A percentile compares a stretch with the other conserved stretches of the same genome.
phyloP scores from a whole-genome alignment of 2,888 invertebrate genomes.

The Nipponacmea schrenckii region DNA sequence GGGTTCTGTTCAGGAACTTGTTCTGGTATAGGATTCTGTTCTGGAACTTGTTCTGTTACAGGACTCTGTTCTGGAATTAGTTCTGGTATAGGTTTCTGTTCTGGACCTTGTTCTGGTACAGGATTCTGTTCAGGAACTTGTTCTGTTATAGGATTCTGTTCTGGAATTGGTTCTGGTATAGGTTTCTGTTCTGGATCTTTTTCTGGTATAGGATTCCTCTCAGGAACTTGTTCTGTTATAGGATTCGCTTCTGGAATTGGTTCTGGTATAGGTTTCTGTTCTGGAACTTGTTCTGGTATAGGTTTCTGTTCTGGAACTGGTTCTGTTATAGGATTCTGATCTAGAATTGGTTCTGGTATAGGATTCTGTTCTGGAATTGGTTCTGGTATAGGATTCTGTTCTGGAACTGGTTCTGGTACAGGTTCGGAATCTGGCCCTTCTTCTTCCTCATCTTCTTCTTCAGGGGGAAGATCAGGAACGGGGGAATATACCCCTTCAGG shows the following conservation, averaged over 20 bases:
- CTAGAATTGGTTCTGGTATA: neutral
- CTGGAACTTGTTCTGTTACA: neutral
- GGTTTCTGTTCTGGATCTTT: neutral
- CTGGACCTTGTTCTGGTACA: neutral
- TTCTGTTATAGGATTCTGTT: neutral
- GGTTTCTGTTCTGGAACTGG: neutral
- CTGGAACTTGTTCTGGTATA: too few relatives aligned
- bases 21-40: neutral
- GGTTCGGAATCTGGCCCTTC: neutral
- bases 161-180: constrained; percentile 3
- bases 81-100: neutral
- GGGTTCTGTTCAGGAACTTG: neutral
- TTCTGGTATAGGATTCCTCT: neutral
- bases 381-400: too few relatives aligned
- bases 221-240: neutral
- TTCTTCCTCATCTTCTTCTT: neutral
- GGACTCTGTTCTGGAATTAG: neutral
- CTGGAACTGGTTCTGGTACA: neutral
- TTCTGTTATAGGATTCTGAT: neutral
- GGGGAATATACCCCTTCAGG: neutral
- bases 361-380: too few relatives aligned
- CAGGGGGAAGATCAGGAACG: neutral
- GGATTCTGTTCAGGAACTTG: neutral
- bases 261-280: neutral
- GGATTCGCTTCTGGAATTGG: neutral